phyloP scores from a whole-genome alignment of 2,888 invertebrate species.

The Leucozona laternaria region DNA sequence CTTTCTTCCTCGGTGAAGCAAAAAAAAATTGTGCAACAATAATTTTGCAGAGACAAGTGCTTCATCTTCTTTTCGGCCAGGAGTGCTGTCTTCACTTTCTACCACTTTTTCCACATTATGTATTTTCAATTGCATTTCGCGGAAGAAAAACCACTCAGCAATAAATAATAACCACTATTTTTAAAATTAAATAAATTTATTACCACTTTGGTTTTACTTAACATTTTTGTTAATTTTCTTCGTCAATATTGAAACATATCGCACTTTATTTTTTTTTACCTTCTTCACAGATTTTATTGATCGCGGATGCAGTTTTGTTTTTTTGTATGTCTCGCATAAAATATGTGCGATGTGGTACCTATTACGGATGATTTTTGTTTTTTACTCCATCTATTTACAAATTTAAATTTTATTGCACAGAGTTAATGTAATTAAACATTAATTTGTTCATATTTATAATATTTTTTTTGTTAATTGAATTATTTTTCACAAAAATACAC shows the following conservation, averaged over 20 bases:
- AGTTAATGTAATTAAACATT: conserved; percentile 10
- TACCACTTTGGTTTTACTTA: not conserved
- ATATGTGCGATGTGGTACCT: not conserved
- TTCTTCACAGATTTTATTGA: conserved; percentile 71
- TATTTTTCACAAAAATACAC: conserved; percentile 35
- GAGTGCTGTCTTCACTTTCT: conserved; percentile 41
- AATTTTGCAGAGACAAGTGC: conserved; percentile 37
- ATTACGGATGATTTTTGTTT: not conserved
- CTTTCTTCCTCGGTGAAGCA: not conserved
- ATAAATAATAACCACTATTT: not conserved
- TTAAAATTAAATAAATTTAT: not conserved
- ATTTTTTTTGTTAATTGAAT: conserved; percentile 25
- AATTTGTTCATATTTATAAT: conserved; percentile 15
- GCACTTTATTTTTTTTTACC: conserved; percentile 47
- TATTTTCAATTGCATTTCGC: not conserved
- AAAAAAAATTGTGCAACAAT: conserved; percentile 37
- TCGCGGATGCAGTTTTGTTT: conserved; percentile 58
- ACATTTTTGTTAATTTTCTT: conserved; percentile 5
- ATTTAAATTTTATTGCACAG: conserved; percentile 36
- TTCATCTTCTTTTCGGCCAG: conserved; percentile 16
- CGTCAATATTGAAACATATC: conserved; percentile 35
- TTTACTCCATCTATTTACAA: conserved; percentile 12
- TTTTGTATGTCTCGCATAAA: conserved; percentile 23
- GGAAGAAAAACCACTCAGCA: conserved; percentile 25
- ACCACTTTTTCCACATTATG: conserved; percentile 16